These are phyloP conservation scores for Nyctereutes procyonoides DNA, from an alignment of 2,113 vertebrate genomes.

Conservation along the genomic window DNA sequence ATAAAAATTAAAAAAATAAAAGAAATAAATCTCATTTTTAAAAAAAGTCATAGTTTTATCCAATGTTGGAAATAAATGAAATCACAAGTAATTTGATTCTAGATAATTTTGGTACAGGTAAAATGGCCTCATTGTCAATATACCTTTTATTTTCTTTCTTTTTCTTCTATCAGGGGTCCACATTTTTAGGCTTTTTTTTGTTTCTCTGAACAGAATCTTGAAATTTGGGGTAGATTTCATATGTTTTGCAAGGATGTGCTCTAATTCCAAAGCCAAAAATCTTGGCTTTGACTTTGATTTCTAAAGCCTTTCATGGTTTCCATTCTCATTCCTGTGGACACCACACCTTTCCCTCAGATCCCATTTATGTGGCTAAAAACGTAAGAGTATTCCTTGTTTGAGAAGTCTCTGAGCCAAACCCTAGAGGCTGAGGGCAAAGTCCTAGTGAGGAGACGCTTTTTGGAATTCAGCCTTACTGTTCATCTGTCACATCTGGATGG, in stretches of 20 bases:
- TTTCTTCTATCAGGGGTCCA: neutral
- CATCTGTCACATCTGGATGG: neutral
- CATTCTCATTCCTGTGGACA: neutral
- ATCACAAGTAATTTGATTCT: conserved; percentile 7
- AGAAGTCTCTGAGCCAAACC: neutral
- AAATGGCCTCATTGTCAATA: conserved; percentile 8
- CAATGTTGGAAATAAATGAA: conserved; percentile 16
- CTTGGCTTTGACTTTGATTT: neutral
- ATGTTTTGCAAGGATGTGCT: neutral
- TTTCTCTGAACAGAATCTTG: neutral
- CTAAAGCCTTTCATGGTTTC: neutral
- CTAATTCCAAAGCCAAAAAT: neutral
- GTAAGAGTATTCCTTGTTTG: neutral
- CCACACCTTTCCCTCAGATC: neutral
- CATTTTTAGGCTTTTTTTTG: conserved; percentile 16
- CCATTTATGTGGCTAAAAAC: neutral
- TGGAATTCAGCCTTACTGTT: neutral
- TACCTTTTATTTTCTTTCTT: conserved; percentile 34
- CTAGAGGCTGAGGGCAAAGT: neutral
- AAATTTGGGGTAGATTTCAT: conserved; percentile 14
- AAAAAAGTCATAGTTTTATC: neutral
- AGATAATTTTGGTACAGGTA: conserved; percentile 19
- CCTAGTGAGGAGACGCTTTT: neutral
- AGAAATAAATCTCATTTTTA: no score
- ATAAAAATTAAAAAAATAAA: no score